Evolutionary conservation across 1,140 invertebrate species (phyloP), one percentile per base, ranked within the genome.

Genomic region (Zaprionus capensis): DNA sequence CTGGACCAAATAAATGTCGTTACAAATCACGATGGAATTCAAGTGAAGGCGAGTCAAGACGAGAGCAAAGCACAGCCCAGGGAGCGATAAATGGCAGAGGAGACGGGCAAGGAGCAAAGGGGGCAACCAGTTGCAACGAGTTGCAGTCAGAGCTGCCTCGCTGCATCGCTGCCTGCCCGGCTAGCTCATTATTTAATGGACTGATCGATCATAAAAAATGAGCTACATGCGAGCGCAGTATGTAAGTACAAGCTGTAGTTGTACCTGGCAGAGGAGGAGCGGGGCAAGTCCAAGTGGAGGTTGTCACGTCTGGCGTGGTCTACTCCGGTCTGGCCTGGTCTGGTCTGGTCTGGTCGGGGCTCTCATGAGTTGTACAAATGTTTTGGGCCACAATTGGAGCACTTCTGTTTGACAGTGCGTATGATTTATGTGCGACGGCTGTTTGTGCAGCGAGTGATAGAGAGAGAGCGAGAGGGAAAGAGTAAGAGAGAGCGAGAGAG

Each of bases 201-300:
- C 85, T 90, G 85, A 90, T 90, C 85, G 85, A 90, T 90, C 85
- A 90, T 90, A 90, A 90, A 90, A 90, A 90, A 90, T 90, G 86
- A 91, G 78, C 76, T 91, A 91, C 85, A 91, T 81, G 85, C 73
- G 85, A 87, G 78, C 58, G 38, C 49, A 73, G 78, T 78, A 76
- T 84, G 81, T 84, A 84, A 81, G 65, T 84, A 90, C 84, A 88
- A 79, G 57, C 68, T 83, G 82, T 76, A 73, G 76, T 78, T 70
- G 53, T 51, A 58, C 59, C 65, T 74, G 75, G 15, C 15, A 6
- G 15, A 17, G 73, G 75, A 82, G 83, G 77, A 81, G 84, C 78
- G 78, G 81, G 11, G 20, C 17, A 14, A 51, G 11, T 59, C 72
- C 58, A 71, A 87, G 81, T 81, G 80, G 70, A 90, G 84, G 85